Percentiles rank a stretch among this genome's conserved stretches.
Evolutionary conservation across 2,797 vertebrate genomes (phyloP).

Genomic region (Danio albolineatus): DNA sequence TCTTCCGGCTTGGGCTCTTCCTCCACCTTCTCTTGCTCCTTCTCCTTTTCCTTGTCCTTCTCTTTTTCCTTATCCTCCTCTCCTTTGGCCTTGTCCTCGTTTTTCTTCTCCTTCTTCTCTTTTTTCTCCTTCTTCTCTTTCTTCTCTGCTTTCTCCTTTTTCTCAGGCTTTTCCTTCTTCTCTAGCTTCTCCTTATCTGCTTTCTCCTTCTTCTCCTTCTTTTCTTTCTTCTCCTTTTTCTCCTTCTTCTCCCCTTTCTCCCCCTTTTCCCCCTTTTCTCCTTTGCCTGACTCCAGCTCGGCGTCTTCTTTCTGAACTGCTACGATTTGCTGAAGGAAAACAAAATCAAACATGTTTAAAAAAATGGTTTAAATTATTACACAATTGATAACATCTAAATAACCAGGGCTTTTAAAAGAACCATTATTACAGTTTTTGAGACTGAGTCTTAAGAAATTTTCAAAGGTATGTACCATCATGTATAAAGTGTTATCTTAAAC

Average conservation of each 20-base stretch:
- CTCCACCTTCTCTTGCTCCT: conserved; percentile 74
- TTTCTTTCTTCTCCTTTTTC: conserved; percentile 75
- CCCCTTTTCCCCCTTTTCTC: conserved; percentile 76
- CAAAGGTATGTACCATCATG: no score
- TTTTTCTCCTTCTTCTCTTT: conserved; percentile 62
- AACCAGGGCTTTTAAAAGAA: no score
- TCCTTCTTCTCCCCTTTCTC: conserved; percentile 80
- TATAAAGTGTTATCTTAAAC: no score
- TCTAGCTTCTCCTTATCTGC: conserved; percentile 72
- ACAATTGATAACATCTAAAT: no score
- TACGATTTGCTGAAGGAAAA: conserved; percentile 76
- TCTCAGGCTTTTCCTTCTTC: conserved; percentile 27
- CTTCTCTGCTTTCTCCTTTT: conserved; percentile 52
- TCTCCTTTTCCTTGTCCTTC: conserved; percentile 71
- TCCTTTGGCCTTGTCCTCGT: conserved; percentile 69
- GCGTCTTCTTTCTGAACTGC: conserved; percentile 83
- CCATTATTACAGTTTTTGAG: no score
- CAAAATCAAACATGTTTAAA: neutral
- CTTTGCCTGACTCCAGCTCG: conserved; percentile 74
- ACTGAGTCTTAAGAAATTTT: no score
- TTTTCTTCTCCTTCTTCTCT: conserved; percentile 72
- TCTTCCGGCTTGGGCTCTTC: conserved; percentile 78
- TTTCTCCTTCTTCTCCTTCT: conserved; percentile 68
- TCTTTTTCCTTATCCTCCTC: conserved; percentile 59
- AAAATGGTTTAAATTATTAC: no score